Evolutionary conservation across 2,888 invertebrate genomes (phyloP).

Genomic region (Nomada flava): DNA sequence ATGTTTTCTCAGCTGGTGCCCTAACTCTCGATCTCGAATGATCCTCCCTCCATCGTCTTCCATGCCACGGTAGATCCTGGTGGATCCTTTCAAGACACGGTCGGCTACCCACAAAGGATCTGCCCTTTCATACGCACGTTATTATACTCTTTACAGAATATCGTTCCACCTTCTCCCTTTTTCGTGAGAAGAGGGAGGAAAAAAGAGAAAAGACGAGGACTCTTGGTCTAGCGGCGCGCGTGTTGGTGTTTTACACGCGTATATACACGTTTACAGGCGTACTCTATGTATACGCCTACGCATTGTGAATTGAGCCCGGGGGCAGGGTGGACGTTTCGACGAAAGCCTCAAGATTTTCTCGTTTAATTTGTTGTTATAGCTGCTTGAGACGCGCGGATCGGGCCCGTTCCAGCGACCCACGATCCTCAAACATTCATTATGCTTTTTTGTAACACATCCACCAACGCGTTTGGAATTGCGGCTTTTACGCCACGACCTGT

Average conservation of each 20-base stretch:
- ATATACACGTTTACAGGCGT: background rate
- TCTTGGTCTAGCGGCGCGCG: conserved; percentile 18
- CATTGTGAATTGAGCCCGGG: conserved; percentile 55
- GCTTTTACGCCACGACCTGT: conserved; percentile 52
- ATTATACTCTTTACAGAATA: conserved; percentile 83
- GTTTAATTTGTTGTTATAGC: conserved; percentile 83
- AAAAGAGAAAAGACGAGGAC: conserved; percentile 47
- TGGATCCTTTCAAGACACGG: conserved; percentile 82
- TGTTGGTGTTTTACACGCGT: conserved; percentile 57
- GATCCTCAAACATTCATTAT: conserved; percentile 83
- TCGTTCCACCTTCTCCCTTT: conserved; percentile 75
- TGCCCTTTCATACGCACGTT: conserved; percentile 78
- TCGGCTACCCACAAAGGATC: conserved; percentile 83
- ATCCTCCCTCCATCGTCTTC: conserved; percentile 48
- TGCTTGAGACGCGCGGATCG: conserved; percentile 77
- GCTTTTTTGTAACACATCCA: conserved; percentile 80
- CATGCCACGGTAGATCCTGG: conserved; percentile 64
- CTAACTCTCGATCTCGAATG: conserved; percentile 74
- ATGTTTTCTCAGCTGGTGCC: conserved; percentile 83
- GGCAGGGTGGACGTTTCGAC: conserved; percentile 65
- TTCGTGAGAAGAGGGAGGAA: background rate
- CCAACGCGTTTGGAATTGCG: conserved; percentile 38
- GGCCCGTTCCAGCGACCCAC: conserved; percentile 69
- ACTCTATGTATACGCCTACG: conserved; percentile 51
- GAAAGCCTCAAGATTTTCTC: conserved; percentile 73